Evolutionary conservation across 2,888 invertebrate genomes (phyloP), one percentile per base, ranked within the genome.

Genomic region (Archaeoteleia sp.): DNA sequence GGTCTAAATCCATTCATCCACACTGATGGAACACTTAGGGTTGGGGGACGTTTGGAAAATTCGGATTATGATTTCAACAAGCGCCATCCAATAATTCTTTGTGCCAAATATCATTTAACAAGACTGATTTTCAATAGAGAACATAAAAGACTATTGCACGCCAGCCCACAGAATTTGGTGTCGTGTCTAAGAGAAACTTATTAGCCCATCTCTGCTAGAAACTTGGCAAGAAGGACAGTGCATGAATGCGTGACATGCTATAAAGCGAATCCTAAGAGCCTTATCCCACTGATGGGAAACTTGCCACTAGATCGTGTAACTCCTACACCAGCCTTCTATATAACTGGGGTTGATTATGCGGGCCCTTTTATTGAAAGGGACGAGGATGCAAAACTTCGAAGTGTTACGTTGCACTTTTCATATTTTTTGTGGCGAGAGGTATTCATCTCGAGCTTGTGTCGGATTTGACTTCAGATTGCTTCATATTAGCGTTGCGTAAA

Each of bases 381-480:
- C 49, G 73, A 14, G 67, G 68, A 6, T 34, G 20, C 30, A 71
- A 71, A 49, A 14, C 13, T 4, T 14, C 12, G 1, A 76, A 76
- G 43, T 25, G 15, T 20, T 76, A 69, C 17, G 42, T 73, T 2
- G 29, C 40, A 14, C 8, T 75, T 4, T 73, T 74, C 51, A 46
- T 74, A n/a, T 76, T 74, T 60, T 71, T 76, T 10, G 12, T 48
- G 10, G 70, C 68, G 9, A 70, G 67, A 15, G 79, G 78, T 1
- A 45, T 76, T 0, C 78, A 80, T 58, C n/a, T 79, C 12, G 78
- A 80, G 53, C 27, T 74, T 3, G 76, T 75, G 1, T 61, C 70
- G 1, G 70, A 71, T 34, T 49, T 78, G 9, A 53, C 70, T 9
- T 70, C 71, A 9, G 70, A 71, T 7, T 37, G 66, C 0, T 78